Evolutionary conservation across 2,113 vertebrate genomes (phyloP).

Genomic region (Arothron firmamentum): DNA sequence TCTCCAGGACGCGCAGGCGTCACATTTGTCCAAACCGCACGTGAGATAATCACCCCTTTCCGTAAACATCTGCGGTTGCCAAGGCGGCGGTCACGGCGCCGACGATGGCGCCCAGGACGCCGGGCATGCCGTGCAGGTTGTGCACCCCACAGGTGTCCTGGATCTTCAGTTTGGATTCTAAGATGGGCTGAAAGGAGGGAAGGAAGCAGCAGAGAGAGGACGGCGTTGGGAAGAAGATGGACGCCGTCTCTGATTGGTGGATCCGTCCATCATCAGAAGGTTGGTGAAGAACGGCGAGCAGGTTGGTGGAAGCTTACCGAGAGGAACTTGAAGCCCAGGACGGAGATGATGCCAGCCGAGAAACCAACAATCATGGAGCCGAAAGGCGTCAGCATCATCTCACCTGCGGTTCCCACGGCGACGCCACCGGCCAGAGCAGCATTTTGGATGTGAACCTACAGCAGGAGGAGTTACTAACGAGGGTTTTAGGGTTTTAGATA

Average conservation of each 20-base stretch:
- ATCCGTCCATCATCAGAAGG: neutral
- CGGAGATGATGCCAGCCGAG: conserved; percentile 82
- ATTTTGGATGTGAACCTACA: conserved; percentile 89
- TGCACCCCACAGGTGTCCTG: conserved; percentile 89
- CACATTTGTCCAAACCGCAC: too few relatives aligned
- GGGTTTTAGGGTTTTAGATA: too few relatives aligned
- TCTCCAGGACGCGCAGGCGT: too few relatives aligned
- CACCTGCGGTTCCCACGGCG: conserved; percentile 83
- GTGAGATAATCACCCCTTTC: conserved; percentile 76
- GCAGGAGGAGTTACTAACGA: too few relatives aligned
- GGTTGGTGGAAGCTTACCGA: conserved; percentile 65
- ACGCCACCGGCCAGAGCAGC: conserved; percentile 83
- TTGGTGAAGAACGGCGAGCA: too few relatives aligned
- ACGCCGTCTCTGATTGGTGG: neutral
- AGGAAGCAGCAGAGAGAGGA: neutral
- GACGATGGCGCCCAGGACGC: conserved; percentile 82
- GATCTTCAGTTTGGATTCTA: conserved; percentile 80
- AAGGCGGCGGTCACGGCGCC: conserved; percentile 75
- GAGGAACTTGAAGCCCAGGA: conserved; percentile 84
- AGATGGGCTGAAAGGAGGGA: conserved; percentile 74
- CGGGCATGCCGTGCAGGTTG: conserved; percentile 89
- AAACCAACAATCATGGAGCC: conserved; percentile 86
- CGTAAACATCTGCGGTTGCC: conserved; percentile 74
- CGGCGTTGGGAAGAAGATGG: too few relatives aligned
- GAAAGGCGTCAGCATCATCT: conserved; percentile 90